phyloP scores from a whole-genome alignment of 1,140 invertebrate genomes.

The Chironomus tepperi region DNA sequence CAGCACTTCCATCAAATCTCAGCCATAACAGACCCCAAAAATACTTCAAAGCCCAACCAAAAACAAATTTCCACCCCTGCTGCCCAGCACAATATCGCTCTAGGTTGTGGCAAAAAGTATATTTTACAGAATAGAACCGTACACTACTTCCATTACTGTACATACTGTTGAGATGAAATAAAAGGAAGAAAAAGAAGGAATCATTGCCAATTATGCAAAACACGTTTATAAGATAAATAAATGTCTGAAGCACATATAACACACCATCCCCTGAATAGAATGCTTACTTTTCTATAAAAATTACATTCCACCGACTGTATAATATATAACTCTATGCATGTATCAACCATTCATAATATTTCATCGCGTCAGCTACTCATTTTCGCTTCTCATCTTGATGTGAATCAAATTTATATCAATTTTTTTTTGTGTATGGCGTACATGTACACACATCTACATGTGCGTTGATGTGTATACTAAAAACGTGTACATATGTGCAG shows the following conservation, averaged over 20 bases:
- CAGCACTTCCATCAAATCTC: too few relatives aligned
- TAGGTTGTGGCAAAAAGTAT: background rate
- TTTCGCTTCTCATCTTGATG: background rate
- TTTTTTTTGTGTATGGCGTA: background rate
- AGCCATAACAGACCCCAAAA: too few relatives aligned
- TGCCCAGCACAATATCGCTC: too few relatives aligned
- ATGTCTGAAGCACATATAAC: background rate
- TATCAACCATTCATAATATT: background rate
- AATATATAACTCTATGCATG: background rate
- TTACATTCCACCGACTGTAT: background rate
- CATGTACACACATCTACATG: too few relatives aligned
- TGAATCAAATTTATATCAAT: conserved; percentile 19
- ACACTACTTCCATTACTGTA: too few relatives aligned
- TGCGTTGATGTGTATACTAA: too few relatives aligned
- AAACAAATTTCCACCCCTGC: too few relatives aligned
- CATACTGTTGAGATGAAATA: background rate
- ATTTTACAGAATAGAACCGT: too few relatives aligned
- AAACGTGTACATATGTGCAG: background rate
- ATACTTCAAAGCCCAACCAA: too few relatives aligned
- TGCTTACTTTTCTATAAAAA: conserved; percentile 1
- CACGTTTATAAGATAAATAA: conserved; percentile 22
- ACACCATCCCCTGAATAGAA: background rate
- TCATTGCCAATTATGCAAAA: conserved; percentile 23
- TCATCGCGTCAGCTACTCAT: conserved; percentile 12
- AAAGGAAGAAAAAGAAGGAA: background rate